Base-by-base conservation (phyloP, 2,888 invertebrate genomes). In the Pandemis cinnamomeana region DNA sequence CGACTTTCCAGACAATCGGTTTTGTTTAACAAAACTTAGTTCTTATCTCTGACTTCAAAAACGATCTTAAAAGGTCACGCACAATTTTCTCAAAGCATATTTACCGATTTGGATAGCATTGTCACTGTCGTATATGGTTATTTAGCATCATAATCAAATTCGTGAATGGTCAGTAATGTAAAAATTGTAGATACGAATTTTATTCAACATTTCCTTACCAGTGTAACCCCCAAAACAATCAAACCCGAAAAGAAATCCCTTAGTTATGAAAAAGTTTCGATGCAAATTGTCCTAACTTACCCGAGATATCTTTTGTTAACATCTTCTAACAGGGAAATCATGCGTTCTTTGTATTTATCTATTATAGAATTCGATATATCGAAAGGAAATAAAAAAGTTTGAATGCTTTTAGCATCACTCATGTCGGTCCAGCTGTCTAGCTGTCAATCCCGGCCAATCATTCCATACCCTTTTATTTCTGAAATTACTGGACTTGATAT, bases 241-340 rank as follows among this genome's bases (percentile, higher is more conserved):
- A 67, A 72, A 68, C 67, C 68, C 41, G 20, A 62, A 67, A 53
- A 72, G 68, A 72, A 72, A 68, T 68, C 41, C 48, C 62, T 68
- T 72, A 68, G 72, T 72, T 63, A 63, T 63, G 58, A 68, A 53
- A 68, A 72, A 72, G 68, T 63, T 68, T 27, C 62, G 15, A 55
- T 68, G 62, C 36, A 68, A 72, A 72, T 72, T 63, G 72, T 68
- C 63, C 41, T 48, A 72, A 63, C 55, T 68, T 68, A 68, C 55
- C 68, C 63, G 55, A 55, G 68, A 46, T 63, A 63, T 48, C 62
- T 68, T 67, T 72, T 68, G 68, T 68, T 72, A 72, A 68, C 72
- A 72, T 68, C 41, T 68, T 62, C 68, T 72, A 63, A 58, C 55
- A 68, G 46, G 41, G 46, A 68, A 63, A 72, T 63, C 53, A 48